Percentiles rank a stretch among this genome's conserved stretches.
Conservation (phyloP, 2,113 vertebrate genomes). For the human region GRCh38 chr7:40734501-40735000, state of each 20-base stretch:
- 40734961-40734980: neutral
- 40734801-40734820: neutral
- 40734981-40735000: slow-evolving; percentile 45
- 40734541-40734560: neutral
- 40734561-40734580: neutral
- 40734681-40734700: neutral
- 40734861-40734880: neutral
- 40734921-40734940: slow-evolving; percentile 32
- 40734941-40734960: neutral
- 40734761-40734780: slow-evolving; percentile 37
- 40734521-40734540: neutral
- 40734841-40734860: neutral
- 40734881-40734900: neutral
- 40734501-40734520: accelerated
- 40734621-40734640: neutral
- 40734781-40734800: neutral
- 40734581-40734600: neutral
- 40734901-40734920: neutral
- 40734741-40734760: neutral
- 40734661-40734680: neutral
- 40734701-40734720: neutral
- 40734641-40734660: neutral
- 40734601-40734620: neutral
- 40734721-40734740: neutral
- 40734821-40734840: neutral